Evolutionary conservation across 92 coral and sea anemone genomes (phyloP), one percentile per base, ranked within the genome.

Genomic region (Actinostola sp.): DNA sequence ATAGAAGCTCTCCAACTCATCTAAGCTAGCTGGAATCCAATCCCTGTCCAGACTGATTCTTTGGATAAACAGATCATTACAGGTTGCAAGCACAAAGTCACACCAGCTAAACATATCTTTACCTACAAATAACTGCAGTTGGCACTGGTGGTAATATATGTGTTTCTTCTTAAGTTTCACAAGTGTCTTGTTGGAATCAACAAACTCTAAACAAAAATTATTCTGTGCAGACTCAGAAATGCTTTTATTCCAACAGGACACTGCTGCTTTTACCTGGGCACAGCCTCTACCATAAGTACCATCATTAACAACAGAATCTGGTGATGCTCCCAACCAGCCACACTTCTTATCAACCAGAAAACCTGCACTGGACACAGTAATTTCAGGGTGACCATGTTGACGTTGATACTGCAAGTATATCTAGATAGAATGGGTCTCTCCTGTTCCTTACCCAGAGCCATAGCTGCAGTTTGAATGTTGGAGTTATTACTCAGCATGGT

Each of bases 261-360:
- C 78, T 20, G 70, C 48, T 43, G 79, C 60, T 73, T 73, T 73
- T 11, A 61, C 59, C 59, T 73, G 48, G 25, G 59, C 79, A 45
- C 70, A 73, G n/a, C 79, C 70, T 29, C 32, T 61, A 13, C 61
- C 78, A 68, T 68, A 3, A 39, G 34, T 42, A 2, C 56, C 48
- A 43, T 23, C 56, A 13, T 34, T 31, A 15, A 44, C 78, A 21
- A 39, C 44, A 28, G 58, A 68, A 73, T 73, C 78, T 54, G 70
- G 46, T 38, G 78, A 73, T 25, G 78, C 78, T 11, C n/a, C n/a
- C n/a, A n/a, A n/a, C n/a, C n/a, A n/a, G n/a, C n/a, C n/a, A n/a
- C n/a, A n/a, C n/a, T n/a, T 68, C 69, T 65, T 73, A n/a, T 59
- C 70, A 58, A 60, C 69, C 8, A 72, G 25, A 58, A 72, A 58